Evolutionary conservation across 2,797 vertebrate genomes (phyloP).

Genomic region (Anguilla obscura): DNA sequence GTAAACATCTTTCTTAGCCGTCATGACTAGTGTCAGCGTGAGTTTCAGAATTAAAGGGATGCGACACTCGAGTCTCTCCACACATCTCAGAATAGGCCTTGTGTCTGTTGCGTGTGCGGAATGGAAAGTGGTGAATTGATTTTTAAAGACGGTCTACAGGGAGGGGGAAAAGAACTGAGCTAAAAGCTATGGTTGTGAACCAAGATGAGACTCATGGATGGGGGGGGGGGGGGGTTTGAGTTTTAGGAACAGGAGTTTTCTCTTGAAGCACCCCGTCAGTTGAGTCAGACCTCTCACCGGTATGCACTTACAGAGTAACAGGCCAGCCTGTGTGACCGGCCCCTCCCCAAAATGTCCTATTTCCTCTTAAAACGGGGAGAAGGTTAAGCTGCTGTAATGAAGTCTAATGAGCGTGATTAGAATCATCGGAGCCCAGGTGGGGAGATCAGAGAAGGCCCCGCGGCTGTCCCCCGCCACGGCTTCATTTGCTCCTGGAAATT

Average conservation of each 20-base stretch:
- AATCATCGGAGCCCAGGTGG: constrained; percentile 17
- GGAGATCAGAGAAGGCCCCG: constrained; percentile 5
- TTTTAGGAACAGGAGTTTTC: not conserved
- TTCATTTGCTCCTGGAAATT: constrained; percentile 23
- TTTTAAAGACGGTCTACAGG: not conserved
- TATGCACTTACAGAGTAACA: constrained; percentile 16
- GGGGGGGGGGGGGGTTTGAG: not conserved
- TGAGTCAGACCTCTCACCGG: not conserved
- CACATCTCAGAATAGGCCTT: not conserved
- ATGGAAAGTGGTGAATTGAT: constrained; percentile 11
- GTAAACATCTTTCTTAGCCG: constrained; percentile 50
- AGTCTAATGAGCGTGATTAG: constrained; percentile 27
- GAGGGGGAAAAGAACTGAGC: not conserved
- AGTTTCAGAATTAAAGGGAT: not conserved
- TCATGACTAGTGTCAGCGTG: constrained; percentile 45
- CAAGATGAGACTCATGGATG: not conserved
- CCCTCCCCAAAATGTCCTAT: not conserved
- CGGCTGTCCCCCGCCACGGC: not conserved
- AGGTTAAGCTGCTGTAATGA: constrained; percentile 32
- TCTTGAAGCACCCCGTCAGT: not conserved
- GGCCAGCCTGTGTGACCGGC: not conserved
- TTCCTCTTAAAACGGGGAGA: constrained; percentile 18
- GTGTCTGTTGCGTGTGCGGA: not conserved
- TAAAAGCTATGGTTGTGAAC: not conserved
- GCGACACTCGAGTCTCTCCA: constrained; percentile 10